phyloP scores from a whole-genome alignment of 2,113 vertebrate genomes.

The Sorex araneus region DNA sequence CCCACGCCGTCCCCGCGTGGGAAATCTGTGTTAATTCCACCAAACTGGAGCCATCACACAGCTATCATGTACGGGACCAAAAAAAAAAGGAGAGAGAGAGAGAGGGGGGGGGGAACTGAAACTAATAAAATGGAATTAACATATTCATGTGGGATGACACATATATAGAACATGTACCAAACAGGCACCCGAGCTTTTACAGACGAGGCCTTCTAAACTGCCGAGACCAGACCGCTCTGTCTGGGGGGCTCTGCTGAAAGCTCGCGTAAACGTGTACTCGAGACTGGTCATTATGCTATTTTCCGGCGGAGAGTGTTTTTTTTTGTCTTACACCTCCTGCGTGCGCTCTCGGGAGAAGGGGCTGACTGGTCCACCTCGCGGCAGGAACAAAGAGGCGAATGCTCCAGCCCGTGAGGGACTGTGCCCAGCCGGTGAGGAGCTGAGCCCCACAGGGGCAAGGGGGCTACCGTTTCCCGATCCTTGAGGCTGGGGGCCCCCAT shows the following conservation, averaged over 20 bases:
- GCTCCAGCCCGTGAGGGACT: not conserved
- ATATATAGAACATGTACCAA: slow-evolving; percentile 35
- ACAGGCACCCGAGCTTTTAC: slow-evolving; percentile 8
- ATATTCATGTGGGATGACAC: slow-evolving; percentile 33
- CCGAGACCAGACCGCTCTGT: not conserved
- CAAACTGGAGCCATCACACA: slow-evolving; percentile 71
- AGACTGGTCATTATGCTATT: slow-evolving; percentile 7
- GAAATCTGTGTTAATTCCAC: slow-evolving; percentile 78
- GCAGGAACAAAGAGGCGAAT: not conserved
- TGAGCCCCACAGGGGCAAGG: not conserved
- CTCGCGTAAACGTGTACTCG: not conserved
- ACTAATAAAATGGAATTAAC: slow-evolving; percentile 81
- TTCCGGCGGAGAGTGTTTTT: not conserved
- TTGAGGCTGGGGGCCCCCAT: not conserved
- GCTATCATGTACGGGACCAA: slow-evolving; percentile 20
- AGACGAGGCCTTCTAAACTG: slow-evolving; percentile 54
- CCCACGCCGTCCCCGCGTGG: slow-evolving; percentile 72
- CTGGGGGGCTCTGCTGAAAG: slow-evolving; percentile 58
- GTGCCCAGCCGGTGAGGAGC: not conserved
- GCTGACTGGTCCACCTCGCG: not conserved
- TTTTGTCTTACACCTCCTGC: not conserved
- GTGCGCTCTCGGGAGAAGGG: not conserved
- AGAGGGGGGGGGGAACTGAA: not conserved
- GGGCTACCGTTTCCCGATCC: not conserved
- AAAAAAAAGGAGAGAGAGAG: too few species aligned